These are phyloP conservation scores for Panurus biarmicus DNA, from an alignment of 2,113 vertebrate genomes.

Conservation along the genomic window DNA sequence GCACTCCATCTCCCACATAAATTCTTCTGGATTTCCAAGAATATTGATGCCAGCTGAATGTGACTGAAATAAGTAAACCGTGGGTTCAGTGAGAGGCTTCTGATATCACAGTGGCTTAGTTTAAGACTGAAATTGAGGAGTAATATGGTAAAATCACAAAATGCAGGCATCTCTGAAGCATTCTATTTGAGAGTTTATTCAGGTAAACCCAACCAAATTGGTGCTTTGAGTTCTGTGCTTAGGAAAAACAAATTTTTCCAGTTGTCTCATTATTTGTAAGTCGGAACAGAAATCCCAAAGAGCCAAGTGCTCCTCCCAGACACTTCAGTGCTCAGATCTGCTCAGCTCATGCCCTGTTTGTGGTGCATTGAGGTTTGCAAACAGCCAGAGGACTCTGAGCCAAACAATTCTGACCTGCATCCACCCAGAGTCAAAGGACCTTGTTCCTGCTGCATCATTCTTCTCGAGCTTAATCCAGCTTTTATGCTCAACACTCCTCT, in stretches of 20 bases:
- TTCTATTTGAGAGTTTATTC: neutral
- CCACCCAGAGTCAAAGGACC: neutral
- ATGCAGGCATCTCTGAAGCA: neutral
- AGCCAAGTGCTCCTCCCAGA: neutral
- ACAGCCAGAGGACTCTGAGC: neutral
- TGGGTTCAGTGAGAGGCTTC: neutral
- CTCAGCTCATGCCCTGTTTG: neutral
- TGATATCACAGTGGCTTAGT: neutral
- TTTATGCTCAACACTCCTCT: neutral
- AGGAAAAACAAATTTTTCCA: neutral
- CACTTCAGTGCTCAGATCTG: neutral
- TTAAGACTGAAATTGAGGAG: neutral
- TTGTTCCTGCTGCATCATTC: neutral
- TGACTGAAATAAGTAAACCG: neutral
- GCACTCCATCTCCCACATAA: slow-evolving; percentile 8
- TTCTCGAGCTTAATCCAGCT: neutral
- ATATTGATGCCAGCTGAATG: neutral
- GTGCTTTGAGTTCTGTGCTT: neutral
- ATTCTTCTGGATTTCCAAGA: slow-evolving; percentile 34
- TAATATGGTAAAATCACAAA: neutral
- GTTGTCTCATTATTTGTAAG: neutral
- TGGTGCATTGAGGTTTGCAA: neutral
- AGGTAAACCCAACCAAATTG: neutral
- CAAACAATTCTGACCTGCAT: neutral
- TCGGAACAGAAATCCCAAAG: neutral